Base-by-base conservation (phyloP, 2,113 vertebrate species). In the Piprites chloris region DNA sequence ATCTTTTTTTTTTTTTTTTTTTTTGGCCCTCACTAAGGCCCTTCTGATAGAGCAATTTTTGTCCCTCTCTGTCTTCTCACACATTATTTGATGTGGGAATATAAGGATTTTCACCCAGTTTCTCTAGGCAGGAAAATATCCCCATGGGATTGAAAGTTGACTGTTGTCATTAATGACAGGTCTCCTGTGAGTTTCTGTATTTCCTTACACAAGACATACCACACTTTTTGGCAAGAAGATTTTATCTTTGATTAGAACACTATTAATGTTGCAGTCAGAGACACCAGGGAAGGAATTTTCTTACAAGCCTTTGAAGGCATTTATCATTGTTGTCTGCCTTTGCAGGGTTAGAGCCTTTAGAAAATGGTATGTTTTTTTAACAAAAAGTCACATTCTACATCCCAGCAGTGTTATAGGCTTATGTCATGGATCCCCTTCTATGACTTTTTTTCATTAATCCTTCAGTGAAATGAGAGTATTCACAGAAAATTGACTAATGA, bases 161-260 rank as follows among this genome's bases (percentile, higher is more conserved):
- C 49, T 87, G 3, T 89, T 95, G 50, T 39, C 66, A 47, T 56
- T 74, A 92, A 67, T 78, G 91, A 32, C 73, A 86, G 50, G 46
- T 94, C 77, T 90, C 47, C 63, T 52, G 26, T 63, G 90, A 89
- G 41, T 44, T 79, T 74, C 59, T 86, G 33, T 85, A 32, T 86
- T 87, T 95, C 65, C 52, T 93, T 84, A 75, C 58, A 95, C 53
- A 83, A 92, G 89, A 32, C 72, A 85, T 81, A 68, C 42, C 84
- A 37, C 11, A 24, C 21, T 94, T 96, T 74, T 92, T 74, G 77
- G 84, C 66, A 65, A 49, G 35, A 81, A 81, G 78, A 82, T 66
- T 95, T 66, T 69, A 23, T 62, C 80, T 94, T 92, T 76, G 85
- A 66, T 95, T 81, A 76, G 71, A 78, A 69, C 78, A 35, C 75